Conservation (phyloP, 2,797 vertebrate species). For the Oryzias dopingdopingensis region DNA sequence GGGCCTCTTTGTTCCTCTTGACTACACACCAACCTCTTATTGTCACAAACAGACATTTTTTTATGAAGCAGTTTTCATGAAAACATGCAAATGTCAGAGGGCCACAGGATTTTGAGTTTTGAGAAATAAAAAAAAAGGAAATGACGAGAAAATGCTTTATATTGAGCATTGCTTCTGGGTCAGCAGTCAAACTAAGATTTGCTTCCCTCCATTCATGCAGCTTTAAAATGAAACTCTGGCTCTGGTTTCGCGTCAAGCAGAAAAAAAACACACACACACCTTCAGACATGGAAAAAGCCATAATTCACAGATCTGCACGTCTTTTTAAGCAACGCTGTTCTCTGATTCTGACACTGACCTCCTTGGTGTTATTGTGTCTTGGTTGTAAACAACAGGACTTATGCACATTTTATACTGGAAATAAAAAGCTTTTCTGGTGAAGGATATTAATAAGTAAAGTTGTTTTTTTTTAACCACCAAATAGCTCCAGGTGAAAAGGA, state of each 20-base stretch:
- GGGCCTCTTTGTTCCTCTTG: constrained; percentile 18
- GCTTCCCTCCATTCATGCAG: not conserved
- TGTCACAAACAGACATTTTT: constrained; percentile 5
- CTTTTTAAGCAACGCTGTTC: no score
- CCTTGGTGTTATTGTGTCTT: no score
- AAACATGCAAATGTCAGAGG: not conserved
- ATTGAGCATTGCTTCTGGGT: not conserved
- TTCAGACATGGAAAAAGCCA: not conserved
- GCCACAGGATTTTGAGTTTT: not conserved
- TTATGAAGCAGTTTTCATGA: not conserved
- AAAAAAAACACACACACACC: not conserved
- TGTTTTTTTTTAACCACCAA: no score
- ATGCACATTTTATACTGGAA: no score
- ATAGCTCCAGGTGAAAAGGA: no score
- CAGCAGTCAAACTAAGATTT: not conserved
- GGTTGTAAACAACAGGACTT: no score
- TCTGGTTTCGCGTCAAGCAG: not conserved
- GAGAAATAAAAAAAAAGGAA: not conserved
- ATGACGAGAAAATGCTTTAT: not conserved
- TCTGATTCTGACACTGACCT: no score
- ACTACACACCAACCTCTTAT: constrained; percentile 12
- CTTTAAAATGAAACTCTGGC: not conserved
- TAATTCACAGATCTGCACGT: not conserved
- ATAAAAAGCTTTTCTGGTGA: no score
- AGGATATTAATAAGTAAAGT: no score